Conservation (phyloP, 2,797 vertebrate genomes). For the Trachurus trachurus region DNA sequence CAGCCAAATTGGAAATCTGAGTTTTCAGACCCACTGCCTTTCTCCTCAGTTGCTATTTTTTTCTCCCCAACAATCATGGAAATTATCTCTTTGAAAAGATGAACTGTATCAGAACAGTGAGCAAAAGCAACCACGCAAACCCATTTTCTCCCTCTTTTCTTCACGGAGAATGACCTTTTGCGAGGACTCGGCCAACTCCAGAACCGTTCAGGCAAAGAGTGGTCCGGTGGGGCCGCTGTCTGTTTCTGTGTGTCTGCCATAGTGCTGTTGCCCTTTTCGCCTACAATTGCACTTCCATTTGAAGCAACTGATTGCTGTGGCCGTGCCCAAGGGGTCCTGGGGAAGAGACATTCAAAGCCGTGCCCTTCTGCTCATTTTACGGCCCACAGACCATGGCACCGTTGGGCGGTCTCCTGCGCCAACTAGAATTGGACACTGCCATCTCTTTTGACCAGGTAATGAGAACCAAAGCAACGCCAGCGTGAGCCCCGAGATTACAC, state of each 20-base stretch:
- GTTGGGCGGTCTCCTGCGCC: constrained; percentile 28
- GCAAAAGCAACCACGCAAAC: constrained; percentile 27
- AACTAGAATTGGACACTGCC: constrained; percentile 33
- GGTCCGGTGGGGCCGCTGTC: constrained; percentile 57
- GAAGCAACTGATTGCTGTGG: constrained; percentile 72
- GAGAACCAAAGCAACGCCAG: constrained; percentile 22
- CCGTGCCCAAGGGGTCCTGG: constrained; percentile 56
- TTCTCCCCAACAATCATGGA: constrained; percentile 1
- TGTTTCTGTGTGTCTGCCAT: constrained; percentile 50
- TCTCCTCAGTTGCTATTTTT: not conserved
- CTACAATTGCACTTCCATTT: constrained; percentile 72
- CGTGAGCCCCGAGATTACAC: not conserved
- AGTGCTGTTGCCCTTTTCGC: constrained; percentile 73
- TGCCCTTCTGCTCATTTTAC: constrained; percentile 73
- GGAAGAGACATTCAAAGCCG: constrained; percentile 60
- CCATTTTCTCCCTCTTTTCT: constrained; percentile 46
- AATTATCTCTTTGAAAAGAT: constrained; percentile 2
- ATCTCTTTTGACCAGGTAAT: constrained; percentile 25
- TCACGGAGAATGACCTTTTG: constrained; percentile 60
- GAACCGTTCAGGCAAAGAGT: constrained; percentile 58
- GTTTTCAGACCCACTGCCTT: not conserved
- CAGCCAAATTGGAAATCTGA: constrained; percentile 6
- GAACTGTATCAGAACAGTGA: not conserved
- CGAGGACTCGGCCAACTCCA: constrained; percentile 59
- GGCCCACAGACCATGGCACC: constrained; percentile 60